A percentile compares a stretch with the other conserved stretches of the same genome.
phyloP scores from a whole-genome alignment of 2,113 vertebrate species.

The Collichthys lucidus region DNA sequence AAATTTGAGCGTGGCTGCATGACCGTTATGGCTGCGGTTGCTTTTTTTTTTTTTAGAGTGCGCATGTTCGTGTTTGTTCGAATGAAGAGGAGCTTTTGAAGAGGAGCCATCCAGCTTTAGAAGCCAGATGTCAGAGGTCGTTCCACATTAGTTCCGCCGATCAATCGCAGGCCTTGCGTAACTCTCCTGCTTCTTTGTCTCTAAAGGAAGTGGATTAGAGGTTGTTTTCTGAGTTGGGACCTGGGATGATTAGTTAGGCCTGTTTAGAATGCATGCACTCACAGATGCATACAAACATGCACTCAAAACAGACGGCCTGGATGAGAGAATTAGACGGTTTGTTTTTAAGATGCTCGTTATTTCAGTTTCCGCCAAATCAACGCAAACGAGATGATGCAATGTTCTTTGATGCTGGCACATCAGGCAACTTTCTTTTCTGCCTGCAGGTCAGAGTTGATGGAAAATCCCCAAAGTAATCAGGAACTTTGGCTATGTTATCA shows the following conservation, averaged over 20 bases:
- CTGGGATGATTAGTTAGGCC: slow-evolving; percentile 80
- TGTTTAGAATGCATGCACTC: slow-evolving; percentile 79
- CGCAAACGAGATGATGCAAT: slow-evolving; percentile 47
- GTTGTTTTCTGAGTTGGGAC: slow-evolving; percentile 73
- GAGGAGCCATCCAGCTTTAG: slow-evolving; percentile 72
- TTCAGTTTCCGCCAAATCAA: slow-evolving; percentile 53
- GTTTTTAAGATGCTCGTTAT: slow-evolving; percentile 70
- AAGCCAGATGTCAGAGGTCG: slow-evolving; percentile 81
- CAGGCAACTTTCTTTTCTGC: slow-evolving; percentile 36
- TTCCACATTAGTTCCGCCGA: slow-evolving; percentile 80
- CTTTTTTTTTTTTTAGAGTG: slow-evolving; percentile 68
- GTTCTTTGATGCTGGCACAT: slow-evolving; percentile 40
- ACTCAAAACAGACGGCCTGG: slow-evolving; percentile 60
- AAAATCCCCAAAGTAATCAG: slow-evolving; percentile 43
- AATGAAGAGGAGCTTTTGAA: slow-evolving; percentile 69
- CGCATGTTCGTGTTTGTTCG: slow-evolving; percentile 69
- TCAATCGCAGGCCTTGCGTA: slow-evolving; percentile 82
- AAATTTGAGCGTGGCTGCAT: slow-evolving; percentile 19
- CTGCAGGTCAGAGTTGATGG: slow-evolving; percentile 24
- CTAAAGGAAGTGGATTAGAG: slow-evolving; percentile 81
- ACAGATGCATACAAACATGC: slow-evolving; percentile 74
- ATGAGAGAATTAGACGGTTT: slow-evolving; percentile 58
- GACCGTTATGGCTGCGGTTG: slow-evolving; percentile 38
- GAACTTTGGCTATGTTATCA: slow-evolving; percentile 43
- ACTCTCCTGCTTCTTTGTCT: slow-evolving; percentile 79